A percentile compares a stretch with the other conserved stretches of the same genome.
Conservation (phyloP, 1,140 invertebrate species). For the Papilio dardanus region DNA sequence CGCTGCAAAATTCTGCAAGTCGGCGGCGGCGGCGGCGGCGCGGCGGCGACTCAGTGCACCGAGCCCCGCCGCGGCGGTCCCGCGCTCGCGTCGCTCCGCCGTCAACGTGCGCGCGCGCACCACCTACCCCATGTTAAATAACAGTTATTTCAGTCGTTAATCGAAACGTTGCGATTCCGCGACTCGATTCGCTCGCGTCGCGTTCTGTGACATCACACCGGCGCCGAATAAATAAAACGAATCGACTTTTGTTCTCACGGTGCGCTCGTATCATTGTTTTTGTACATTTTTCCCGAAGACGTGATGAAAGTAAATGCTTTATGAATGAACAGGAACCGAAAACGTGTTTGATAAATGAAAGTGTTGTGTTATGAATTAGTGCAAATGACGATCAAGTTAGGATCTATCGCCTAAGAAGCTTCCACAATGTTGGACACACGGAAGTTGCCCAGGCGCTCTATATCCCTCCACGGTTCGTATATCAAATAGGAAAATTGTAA, state of each 20-base stretch:
- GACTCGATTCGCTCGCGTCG: constrained; percentile 60
- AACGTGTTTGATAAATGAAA: constrained; percentile 70
- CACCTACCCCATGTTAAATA: constrained; percentile 74
- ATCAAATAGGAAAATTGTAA: constrained; percentile 4
- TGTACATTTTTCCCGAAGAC: constrained; percentile 49
- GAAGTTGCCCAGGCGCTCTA: constrained; percentile 70
- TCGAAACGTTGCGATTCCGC: constrained; percentile 77
- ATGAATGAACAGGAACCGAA: constrained; percentile 65
- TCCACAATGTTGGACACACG: constrained; percentile 73
- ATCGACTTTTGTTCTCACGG: constrained; percentile 53
- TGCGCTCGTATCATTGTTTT: constrained; percentile 57
- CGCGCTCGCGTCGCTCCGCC: constrained; percentile 58
- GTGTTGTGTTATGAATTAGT: constrained; percentile 73
- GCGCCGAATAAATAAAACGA: constrained; percentile 48
- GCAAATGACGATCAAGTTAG: constrained; percentile 60
- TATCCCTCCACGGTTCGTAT: constrained; percentile 73
- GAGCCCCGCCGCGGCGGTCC: constrained; percentile 79
- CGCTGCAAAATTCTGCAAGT: constrained; percentile 82
- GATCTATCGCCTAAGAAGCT: constrained; percentile 53
- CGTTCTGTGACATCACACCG: constrained; percentile 52
- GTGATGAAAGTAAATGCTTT: constrained; percentile 71
- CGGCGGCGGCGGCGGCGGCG: constrained; percentile 53
- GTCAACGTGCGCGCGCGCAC: constrained; percentile 61
- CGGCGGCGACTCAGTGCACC: constrained; percentile 76
- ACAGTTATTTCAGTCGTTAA: constrained; percentile 79